phyloP scores from a whole-genome alignment of 2,888 invertebrate genomes.

The Abscondita cerata region DNA sequence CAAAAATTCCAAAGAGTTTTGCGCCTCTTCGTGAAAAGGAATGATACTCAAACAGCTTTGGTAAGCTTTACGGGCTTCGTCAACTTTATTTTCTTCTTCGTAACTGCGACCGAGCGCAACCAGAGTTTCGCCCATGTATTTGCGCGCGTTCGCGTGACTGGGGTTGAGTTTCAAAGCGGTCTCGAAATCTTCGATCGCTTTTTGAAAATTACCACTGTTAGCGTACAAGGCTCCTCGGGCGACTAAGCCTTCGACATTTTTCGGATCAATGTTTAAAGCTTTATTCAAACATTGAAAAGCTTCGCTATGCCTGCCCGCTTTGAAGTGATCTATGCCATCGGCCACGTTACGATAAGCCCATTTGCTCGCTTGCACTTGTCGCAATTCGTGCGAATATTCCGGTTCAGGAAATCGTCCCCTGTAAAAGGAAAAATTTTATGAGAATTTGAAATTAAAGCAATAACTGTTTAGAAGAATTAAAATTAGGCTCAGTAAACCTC shows the following conservation, averaged over 20 bases:
- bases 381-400: conserved; percentile 84
- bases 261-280: conserved; percentile 89
- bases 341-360: conserved; percentile 93
- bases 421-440: no score
- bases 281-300: conserved; percentile 94
- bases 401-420: conserved; percentile 79
- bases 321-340: conserved; percentile 95
- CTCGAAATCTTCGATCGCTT: conserved; percentile 95
- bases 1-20: conserved; percentile 81
- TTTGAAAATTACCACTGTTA: conserved; percentile 91
- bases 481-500: no score
- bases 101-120: conserved; percentile 88
- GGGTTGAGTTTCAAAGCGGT: conserved; percentile 87
- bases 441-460: no score
- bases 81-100: conserved; percentile 85
- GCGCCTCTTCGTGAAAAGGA: conserved; percentile 87
- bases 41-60: conserved; percentile 83
- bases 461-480: no score
- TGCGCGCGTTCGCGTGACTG: conserved; percentile 90
- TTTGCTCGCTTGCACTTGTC: conserved; percentile 90
- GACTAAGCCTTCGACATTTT: conserved; percentile 91
- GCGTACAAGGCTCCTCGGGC: conserved; percentile 92
- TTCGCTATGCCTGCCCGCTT: conserved; percentile 90
- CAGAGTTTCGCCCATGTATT: conserved; percentile 92
- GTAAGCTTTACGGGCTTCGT: conserved; percentile 85